Evolutionary conservation across 2,888 invertebrate genomes (phyloP).

Genomic region (Rhorus exstirpatorius): DNA sequence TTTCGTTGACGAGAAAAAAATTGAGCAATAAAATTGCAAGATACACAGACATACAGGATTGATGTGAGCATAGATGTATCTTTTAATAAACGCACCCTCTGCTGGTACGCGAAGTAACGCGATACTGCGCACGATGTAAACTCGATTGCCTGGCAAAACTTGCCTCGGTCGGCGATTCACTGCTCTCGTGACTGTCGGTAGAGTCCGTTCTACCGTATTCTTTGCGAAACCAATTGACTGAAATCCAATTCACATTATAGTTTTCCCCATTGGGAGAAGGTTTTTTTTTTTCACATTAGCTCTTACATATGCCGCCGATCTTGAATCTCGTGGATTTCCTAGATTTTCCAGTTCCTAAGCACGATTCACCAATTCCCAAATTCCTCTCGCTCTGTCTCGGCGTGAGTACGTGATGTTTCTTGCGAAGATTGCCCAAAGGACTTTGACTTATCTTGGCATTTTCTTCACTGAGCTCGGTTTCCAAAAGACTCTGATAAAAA

Average conservation of each 20-base stretch:
- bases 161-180: slow-evolving; percentile 87
- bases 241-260: slow-evolving; percentile 55
- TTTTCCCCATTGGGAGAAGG: background rate
- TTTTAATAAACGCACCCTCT: slow-evolving; percentile 78
- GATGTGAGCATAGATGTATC: background rate
- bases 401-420: slow-evolving; percentile 92
- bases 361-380: slow-evolving; percentile 87
- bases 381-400: slow-evolving; percentile 95
- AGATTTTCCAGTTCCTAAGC: slow-evolving; percentile 78
- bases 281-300: too few species aligned
- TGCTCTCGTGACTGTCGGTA: slow-evolving; percentile 87
- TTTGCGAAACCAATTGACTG: slow-evolving; percentile 88
- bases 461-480: slow-evolving; percentile 93
- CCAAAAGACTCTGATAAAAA: slow-evolving; percentile 90
- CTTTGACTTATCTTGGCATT: slow-evolving; percentile 92
- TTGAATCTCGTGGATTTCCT: slow-evolving; percentile 88
- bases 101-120: slow-evolving; percentile 78
- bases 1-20: too few species aligned
- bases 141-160: slow-evolving; percentile 86
- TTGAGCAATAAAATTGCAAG: too few species aligned
- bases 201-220: slow-evolving; percentile 87
- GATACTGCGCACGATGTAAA: slow-evolving; percentile 85
- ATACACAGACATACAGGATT: too few species aligned
- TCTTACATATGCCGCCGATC: slow-evolving; percentile 89
- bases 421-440: slow-evolving; percentile 91